Percentiles rank a stretch among this genome's conserved stretches.
Evolutionary conservation across 2,113 vertebrate species (phyloP).

Genomic region (Tinamus guttatus): DNA sequence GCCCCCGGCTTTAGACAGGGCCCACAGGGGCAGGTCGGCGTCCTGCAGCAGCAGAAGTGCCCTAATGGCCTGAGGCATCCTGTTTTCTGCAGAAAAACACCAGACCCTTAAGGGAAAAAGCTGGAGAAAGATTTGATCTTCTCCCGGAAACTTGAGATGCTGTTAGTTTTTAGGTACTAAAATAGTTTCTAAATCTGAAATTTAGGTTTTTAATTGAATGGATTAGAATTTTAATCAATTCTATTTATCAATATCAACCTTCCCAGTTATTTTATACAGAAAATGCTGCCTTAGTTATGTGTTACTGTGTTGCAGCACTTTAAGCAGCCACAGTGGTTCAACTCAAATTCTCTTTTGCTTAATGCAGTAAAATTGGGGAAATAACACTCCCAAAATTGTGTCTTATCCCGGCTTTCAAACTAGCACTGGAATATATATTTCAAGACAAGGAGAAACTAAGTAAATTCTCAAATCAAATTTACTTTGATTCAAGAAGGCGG

Average conservation of each 20-base stretch:
- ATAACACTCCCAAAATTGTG: background rate
- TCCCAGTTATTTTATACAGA: background rate
- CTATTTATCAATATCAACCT: background rate
- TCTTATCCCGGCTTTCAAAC: background rate
- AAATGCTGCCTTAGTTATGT: background rate
- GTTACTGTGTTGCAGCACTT: background rate
- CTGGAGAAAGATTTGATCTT: background rate
- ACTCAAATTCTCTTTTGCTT: background rate
- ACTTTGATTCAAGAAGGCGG: background rate
- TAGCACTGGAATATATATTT: background rate
- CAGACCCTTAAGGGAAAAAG: accelerated
- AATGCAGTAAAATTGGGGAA: background rate
- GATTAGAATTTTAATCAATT: background rate
- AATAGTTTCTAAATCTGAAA: background rate
- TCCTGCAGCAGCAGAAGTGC: background rate
- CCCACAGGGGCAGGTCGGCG: background rate
- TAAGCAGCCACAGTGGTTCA: background rate
- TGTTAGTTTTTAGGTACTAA: background rate
- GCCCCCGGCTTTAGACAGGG: background rate
- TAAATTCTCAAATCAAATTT: background rate
- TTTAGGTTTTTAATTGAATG: background rate
- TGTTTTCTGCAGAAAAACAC: background rate
- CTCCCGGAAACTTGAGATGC: background rate
- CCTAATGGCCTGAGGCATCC: background rate
- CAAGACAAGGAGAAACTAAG: background rate